Conservation (phyloP, 2,113 vertebrate genomes). For the Cryptomyrus ogoouensis region DNA sequence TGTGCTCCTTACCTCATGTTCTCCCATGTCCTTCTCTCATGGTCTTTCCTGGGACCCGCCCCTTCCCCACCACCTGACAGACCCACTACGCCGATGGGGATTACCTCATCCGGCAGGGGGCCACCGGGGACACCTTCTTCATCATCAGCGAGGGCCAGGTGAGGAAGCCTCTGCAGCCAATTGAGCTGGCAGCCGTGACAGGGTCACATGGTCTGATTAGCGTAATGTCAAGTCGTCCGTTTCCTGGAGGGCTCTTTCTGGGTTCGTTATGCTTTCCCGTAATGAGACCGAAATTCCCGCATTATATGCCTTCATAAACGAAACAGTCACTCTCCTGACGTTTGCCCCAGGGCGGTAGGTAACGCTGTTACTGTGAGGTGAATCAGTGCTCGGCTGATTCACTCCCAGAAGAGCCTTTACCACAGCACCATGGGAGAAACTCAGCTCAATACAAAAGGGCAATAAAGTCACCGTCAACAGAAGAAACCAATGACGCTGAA, state of each 20-base stretch:
- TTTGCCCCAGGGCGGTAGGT: not conserved
- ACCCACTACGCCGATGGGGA: constrained; percentile 55
- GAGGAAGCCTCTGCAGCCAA: constrained; percentile 12
- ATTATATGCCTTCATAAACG: not conserved
- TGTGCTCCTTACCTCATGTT: not conserved
- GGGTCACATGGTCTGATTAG: not conserved
- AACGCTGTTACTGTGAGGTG: not conserved
- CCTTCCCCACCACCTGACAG: constrained; percentile 31
- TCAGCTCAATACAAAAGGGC: not conserved
- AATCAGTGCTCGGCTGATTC: not conserved
- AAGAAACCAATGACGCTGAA: not conserved
- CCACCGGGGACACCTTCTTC: constrained; percentile 59
- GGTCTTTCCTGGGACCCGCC: not conserved
- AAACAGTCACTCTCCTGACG: not conserved
- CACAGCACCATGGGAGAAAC: not conserved
- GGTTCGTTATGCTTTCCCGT: not conserved
- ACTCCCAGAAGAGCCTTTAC: not conserved
- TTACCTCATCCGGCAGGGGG: constrained; percentile 57
- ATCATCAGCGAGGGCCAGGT: constrained; percentile 67
- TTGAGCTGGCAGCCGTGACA: not conserved
- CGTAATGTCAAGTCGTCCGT: not conserved
- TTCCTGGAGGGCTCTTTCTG: not conserved
- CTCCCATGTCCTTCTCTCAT: not conserved
- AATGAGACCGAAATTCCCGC: not conserved
- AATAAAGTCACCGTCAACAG: not conserved